Conservation (phyloP, 2,113 vertebrate genomes). For the Bungarus multicinctus region DNA sequence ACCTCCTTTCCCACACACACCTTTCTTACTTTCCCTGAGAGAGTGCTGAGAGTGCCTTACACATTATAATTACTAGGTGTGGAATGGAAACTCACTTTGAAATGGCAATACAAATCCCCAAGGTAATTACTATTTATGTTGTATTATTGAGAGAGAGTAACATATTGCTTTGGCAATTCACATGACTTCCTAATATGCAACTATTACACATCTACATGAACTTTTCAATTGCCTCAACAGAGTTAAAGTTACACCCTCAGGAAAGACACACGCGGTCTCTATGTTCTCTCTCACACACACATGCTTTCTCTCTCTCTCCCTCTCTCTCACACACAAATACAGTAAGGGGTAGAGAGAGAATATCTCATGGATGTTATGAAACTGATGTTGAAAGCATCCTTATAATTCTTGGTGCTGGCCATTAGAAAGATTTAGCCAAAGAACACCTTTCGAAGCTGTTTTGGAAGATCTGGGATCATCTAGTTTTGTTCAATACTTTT, state of each 20-base stretch:
- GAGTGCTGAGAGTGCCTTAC: constrained; percentile 19
- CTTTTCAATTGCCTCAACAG: constrained; percentile 1
- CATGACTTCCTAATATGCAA: background rate
- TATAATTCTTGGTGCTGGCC: background rate
- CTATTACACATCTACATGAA: background rate
- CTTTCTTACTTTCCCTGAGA: constrained; percentile 31
- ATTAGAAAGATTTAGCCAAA: background rate
- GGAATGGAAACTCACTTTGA: constrained; percentile 41
- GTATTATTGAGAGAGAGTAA: background rate
- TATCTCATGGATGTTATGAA: background rate
- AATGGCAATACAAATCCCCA: background rate
- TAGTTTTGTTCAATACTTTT: background rate
- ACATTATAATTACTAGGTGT: constrained; percentile 43
- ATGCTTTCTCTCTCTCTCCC: too few relatives aligned
- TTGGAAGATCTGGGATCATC: background rate
- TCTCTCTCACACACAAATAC: background rate
- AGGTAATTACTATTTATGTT: background rate
- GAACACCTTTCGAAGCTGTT: background rate
- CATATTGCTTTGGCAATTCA: background rate
- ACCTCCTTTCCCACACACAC: constrained; percentile 7
- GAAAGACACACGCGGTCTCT: background rate
- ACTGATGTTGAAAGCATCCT: background rate
- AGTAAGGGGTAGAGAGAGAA: too few relatives aligned
- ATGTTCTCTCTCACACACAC: too few relatives aligned
- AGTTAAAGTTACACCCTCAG: background rate